Base-by-base conservation (phyloP, 2,888 invertebrate species). In the Colletes collaris region DNA sequence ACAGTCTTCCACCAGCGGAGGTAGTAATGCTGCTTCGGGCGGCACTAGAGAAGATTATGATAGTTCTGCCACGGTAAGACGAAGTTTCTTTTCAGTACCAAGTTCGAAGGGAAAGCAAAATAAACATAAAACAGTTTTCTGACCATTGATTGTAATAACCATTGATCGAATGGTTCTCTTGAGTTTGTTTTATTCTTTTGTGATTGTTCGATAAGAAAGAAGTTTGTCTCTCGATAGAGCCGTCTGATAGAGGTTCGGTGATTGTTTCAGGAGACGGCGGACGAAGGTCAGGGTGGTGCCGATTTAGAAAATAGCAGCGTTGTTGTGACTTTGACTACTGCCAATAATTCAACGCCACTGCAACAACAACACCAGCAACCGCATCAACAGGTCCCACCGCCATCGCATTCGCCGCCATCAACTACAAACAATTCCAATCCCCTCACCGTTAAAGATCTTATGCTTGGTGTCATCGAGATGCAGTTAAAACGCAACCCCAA, bases 401-500 rank as follows among this genome's bases (percentile, higher is more conserved):
- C 86, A n/a, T 86, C 88, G 55, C 88, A 90, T 63, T 92, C 92
- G 59, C 91, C 91, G 37, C 90, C 90, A 44, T 89, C 91, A 27
- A 90, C 90, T 40, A 87, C 92, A 52, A 89, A 91, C 79, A 94
- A 93, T 81, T 93, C 94, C 2, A 94, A 95, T 76, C 96, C 96
- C 35, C 94, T 96, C 77, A 97, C 97, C 67, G 97, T 97, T 27
- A 96, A 97, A 85, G 97, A 97, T 92, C 95, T 97, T 73, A 96
- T 98, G 92, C 94, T 96, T 85, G 97, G 97, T 88, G 96, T 97
- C 75, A 98, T 98, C 79, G 97, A 97, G 93, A 95, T 96, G 91
- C 96, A 96, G 84, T 93, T 97, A 66, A 95, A 95, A 93, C 96
- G 97, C 90, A 93, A 93, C 80, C 93, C 92, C 4, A 95, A 95